Percentiles rank a stretch among this genome's conserved stretches.
These are phyloP conservation scores for Siphonodentalium dalli DNA, from an alignment of 2,888 invertebrate species.

Conservation along the genomic window DNA sequence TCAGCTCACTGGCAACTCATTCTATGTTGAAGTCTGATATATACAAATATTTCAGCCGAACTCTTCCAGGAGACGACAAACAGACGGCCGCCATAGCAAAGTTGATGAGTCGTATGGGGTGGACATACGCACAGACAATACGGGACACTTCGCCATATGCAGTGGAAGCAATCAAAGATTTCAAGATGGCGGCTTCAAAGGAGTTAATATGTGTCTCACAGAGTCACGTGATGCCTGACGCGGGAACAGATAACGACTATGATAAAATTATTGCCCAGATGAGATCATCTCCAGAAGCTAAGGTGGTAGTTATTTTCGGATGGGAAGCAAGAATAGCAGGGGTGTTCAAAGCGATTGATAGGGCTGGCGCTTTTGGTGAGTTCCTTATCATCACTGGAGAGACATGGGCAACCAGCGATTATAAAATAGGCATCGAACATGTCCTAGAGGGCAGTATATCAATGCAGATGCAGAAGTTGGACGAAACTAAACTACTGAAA, in stretches of 20 bases:
- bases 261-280: slow-evolving; percentile 32
- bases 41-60: slow-evolving; percentile 46
- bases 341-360: slow-evolving; percentile 33
- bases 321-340: slow-evolving; percentile 19
- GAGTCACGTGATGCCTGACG: slow-evolving; percentile 26
- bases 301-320: slow-evolving; percentile 39
- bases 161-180: slow-evolving; percentile 9
- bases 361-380: slow-evolving; percentile 23
- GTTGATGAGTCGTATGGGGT: slow-evolving; percentile 57
- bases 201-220: slow-evolving; percentile 40
- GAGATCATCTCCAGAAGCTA: slow-evolving; percentile 34
- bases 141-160: slow-evolving; percentile 43
- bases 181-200: slow-evolving; percentile 27
- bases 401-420: slow-evolving; percentile 34
- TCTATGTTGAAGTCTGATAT: slow-evolving; percentile 22
- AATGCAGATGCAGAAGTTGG: slow-evolving; percentile 30
- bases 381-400: slow-evolving; percentile 45
- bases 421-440: slow-evolving; percentile 28
- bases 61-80: slow-evolving; percentile 40
- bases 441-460: slow-evolving; percentile 43
- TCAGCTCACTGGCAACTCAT: slow-evolving; percentile 42
- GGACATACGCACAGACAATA: slow-evolving; percentile 64
- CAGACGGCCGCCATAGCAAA: slow-evolving; percentile 53
- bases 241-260: slow-evolving; percentile 17
- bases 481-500: no score